These are phyloP conservation scores for Aphidius gifuensis DNA, from an alignment of 1,140 invertebrate genomes.

Conservation along the genomic window DNA sequence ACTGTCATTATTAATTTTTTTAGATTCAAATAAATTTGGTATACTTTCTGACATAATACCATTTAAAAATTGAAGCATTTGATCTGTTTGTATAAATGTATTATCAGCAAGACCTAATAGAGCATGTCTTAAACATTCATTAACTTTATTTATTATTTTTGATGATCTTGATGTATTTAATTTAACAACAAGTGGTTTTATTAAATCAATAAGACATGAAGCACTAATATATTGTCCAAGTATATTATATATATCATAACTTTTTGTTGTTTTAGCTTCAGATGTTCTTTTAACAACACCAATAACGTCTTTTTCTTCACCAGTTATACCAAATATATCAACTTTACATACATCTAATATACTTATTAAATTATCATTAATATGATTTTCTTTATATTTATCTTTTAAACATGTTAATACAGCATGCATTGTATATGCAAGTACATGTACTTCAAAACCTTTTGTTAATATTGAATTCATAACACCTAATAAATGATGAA, in stretches of 20 bases:
- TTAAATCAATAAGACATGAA: constrained; percentile 70
- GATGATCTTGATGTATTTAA: constrained; percentile 73
- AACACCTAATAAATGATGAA: constrained; percentile 77
- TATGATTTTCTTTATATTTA: constrained; percentile 65
- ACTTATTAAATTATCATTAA: constrained; percentile 74
- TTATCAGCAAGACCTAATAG: constrained; percentile 79
- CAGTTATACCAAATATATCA: constrained; percentile 83
- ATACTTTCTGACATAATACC: constrained; percentile 78
- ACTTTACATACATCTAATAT: constrained; percentile 77
- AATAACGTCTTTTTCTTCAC: constrained; percentile 89
- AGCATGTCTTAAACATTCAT: constrained; percentile 76
- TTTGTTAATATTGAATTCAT: constrained; percentile 76
- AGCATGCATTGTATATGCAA: constrained; percentile 84
- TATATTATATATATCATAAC: constrained; percentile 81
- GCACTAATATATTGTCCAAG: constrained; percentile 76
- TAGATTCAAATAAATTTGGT: constrained; percentile 54
- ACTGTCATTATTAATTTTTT: constrained; percentile 55
- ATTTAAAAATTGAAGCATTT: constrained; percentile 78
- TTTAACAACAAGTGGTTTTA: constrained; percentile 81
- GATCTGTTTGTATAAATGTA: constrained; percentile 66
- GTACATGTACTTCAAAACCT: constrained; percentile 92
- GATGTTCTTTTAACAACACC: constrained; percentile 77
- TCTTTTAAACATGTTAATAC: constrained; percentile 71
- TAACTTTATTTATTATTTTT: constrained; percentile 76
- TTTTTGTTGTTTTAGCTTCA: constrained; percentile 82